Base-by-base conservation (phyloP, 2,797 vertebrate species). In the Sebastes elongatus region DNA sequence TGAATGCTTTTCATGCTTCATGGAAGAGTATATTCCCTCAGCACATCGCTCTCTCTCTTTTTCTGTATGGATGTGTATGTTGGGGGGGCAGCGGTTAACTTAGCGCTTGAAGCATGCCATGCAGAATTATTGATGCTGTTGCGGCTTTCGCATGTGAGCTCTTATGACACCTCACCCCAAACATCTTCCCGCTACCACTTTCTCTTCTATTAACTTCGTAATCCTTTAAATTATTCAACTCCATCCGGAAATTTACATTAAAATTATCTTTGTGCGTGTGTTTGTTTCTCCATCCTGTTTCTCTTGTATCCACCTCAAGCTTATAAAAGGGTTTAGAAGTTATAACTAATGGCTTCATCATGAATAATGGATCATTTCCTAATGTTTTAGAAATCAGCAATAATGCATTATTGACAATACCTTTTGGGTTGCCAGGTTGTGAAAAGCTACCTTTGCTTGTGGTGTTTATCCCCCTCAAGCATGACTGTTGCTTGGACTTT, bases 1-100 rank as follows among this genome's bases (percentile, higher is more conserved):
- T 70, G 82, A 86, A 82, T 18, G 78, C 78, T 90, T 89, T 89
- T 92, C 80, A 93, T 90, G 90, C 85, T 88, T 87, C 88, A 87
- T 69, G 38, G 74, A 81, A 73, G 70, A 81, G 68, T 88, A 81
- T 73, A 71, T 88, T 87, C 78, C 74, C 78, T 88, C 84, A n/a
- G 52, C 72, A 69, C 46, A 42, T 65, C 78, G 10, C 83, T 38
- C 61, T 23, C 32, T 62, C 55, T 53, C 80, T 70, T 27, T 27
- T 13, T 33, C n/a, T 75, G 2, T 81, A 62, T 74, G 22, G 22
- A 35, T 80, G 76, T 84, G 38, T 27, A 74, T 71, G 81, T 78
- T 74, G n/a, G 38, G 25, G 57, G n/a, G 33, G 60, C 4, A 28
- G 60, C 27, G 38, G 22, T 38, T 49, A 49, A 70, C 23, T 38